Evolutionary conservation across 2,797 vertebrate species (phyloP), one percentile per base, ranked within the genome.

Genomic region (Gouania willdenowi): DNA sequence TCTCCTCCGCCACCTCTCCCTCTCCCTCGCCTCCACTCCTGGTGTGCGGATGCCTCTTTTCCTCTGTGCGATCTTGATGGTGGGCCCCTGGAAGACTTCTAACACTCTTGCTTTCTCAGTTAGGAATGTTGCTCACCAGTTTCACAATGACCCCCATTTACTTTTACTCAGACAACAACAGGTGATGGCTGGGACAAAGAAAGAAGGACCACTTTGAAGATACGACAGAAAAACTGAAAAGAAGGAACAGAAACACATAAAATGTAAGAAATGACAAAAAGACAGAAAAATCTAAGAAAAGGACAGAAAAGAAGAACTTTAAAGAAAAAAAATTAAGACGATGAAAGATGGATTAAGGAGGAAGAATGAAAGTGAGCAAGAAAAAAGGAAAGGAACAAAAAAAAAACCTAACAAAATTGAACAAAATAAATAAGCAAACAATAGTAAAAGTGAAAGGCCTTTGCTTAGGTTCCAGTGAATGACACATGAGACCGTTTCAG

Each of bases 1-100:
- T 39, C 33, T 14, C 35, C 5, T 10, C 21, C 15, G 34, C 41
- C 15, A 34, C 41, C 28, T 30, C 27, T 51, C 34, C 48, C 29
- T 15, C 38, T 23, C 48, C 23, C 48, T 35, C 50, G 30, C 26
- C 48, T 49, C 40, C 49, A 33, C 59, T 55, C 43, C 29, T 5
- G 18, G 46, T 74, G 62, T 68, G 65, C 50, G 67, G 79, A 82
- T 81, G 66, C 70, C 79, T 77, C 62, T 71, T 74, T 85, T 82
- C 67, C 75, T 73, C 73, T 47, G 53, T 77, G 64, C 58, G 57
- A 83, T 79, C 66, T 57, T 30, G 37, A 66, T 63, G 61, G 71
- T 81, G 73, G 66, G 65, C 49, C 62, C 41, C 60, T 54, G 43
- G 42, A 59, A 64, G 62, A 76, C 66, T 76, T 77, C 68, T 60